Evolutionary conservation across 2,888 invertebrate genomes (phyloP).

Genomic region (Dascillus cervinus): DNA sequence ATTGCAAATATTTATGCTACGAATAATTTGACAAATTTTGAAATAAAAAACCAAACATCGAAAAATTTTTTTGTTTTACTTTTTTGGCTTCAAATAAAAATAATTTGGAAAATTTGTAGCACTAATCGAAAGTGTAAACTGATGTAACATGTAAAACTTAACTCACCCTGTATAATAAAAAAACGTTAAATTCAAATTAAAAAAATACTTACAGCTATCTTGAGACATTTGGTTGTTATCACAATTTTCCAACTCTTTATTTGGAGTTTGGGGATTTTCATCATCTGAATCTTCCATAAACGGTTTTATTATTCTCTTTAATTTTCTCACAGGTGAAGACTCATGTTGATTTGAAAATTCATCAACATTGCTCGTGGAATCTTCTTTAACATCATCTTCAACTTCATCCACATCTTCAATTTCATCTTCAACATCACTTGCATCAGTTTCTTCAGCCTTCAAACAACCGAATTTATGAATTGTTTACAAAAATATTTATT

Average conservation of each 20-base stretch:
- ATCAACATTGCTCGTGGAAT: slow-evolving; percentile 22
- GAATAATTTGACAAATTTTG: no score
- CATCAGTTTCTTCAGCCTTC: slow-evolving; percentile 26
- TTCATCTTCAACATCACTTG: slow-evolving; percentile 20
- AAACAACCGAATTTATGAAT: slow-evolving; percentile 8
- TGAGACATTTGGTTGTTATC: slow-evolving; percentile 8
- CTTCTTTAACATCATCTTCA: slow-evolving; percentile 23
- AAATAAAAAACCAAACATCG: no score
- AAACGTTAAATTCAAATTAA: slow-evolving; percentile 3
- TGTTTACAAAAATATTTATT: no score
- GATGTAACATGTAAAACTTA: no score
- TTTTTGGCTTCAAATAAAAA: no score
- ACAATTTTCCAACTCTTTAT: slow-evolving; percentile 5
- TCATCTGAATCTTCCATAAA: slow-evolving; percentile 34
- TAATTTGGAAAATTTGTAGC: no score
- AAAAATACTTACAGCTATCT: slow-evolving; percentile 14
- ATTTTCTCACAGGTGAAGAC: slow-evolving; percentile 20
- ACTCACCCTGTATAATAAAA: no score
- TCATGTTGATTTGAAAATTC: slow-evolving; percentile 15
- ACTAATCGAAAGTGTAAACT: no score
- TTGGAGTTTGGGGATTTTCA: slow-evolving; percentile 21
- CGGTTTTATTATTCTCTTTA: slow-evolving; percentile 32
- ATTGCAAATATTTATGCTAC: no score
- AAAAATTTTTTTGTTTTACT: no score
- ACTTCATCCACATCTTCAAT: slow-evolving; percentile 30